Percentiles rank a stretch among this genome's conserved stretches.
These are phyloP conservation scores for Anarsia innoxiella DNA, from an alignment of 2,888 invertebrate species.

Conservation along the genomic window DNA sequence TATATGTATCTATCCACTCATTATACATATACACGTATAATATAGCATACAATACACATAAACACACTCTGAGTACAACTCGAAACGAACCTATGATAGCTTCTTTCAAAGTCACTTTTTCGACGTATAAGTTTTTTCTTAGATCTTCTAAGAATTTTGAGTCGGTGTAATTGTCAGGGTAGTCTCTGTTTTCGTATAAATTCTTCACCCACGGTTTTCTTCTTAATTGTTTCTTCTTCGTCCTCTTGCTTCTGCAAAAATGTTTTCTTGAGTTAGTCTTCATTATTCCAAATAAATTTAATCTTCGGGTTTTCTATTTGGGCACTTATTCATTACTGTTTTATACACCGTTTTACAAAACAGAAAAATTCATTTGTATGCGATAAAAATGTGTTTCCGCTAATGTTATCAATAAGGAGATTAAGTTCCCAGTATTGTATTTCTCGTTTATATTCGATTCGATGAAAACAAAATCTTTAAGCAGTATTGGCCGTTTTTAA, in stretches of 20 bases:
- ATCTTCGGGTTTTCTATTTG: no score
- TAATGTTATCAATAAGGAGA: no score
- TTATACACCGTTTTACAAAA: no score
- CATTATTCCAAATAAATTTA: no score
- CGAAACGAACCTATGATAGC: constrained; percentile 85
- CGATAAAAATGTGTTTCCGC: no score
- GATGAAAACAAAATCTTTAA: no score
- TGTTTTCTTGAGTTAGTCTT: constrained; percentile 25
- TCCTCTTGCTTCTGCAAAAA: constrained; percentile 56
- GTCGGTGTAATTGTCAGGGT: constrained; percentile 95
- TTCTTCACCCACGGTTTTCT: constrained; percentile 88
- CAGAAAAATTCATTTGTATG: no score
- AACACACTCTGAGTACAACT: constrained; percentile 86
- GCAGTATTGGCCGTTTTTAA: no score
- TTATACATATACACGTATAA: constrained; percentile 84
- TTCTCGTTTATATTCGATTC: no score
- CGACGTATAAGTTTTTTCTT: constrained; percentile 86
- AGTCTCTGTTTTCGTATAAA: constrained; percentile 89
- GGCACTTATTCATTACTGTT: no score
- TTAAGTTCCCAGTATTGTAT: no score
- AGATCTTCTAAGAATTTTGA: constrained; percentile 89
- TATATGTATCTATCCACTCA: constrained; percentile 78
- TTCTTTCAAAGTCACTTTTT: constrained; percentile 81
- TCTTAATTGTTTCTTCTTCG: constrained; percentile 33
- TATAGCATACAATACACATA: constrained; percentile 82